These are phyloP conservation scores for Acanthosepion esculentum DNA, from an alignment of 2,888 invertebrate genomes.

Conservation along the genomic window DNA sequence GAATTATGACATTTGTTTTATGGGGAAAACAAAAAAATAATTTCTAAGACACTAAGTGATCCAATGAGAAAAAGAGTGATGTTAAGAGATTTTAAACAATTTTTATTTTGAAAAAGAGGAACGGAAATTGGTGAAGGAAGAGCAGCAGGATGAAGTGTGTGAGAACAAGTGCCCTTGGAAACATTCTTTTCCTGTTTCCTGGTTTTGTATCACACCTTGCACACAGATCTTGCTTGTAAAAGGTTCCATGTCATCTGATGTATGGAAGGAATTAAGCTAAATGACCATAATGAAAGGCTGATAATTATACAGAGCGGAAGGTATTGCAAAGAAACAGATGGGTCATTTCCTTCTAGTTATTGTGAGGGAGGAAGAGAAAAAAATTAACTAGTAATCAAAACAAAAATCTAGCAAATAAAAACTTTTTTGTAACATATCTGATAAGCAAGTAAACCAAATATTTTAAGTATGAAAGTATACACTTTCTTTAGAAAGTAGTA, in stretches of 20 bases:
- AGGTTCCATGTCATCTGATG: background rate
- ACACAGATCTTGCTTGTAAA: constrained; percentile 33
- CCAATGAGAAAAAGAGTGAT: background rate
- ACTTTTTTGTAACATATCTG: background rate
- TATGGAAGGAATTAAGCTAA: background rate
- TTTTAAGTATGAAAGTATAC: background rate
- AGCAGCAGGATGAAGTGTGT: background rate
- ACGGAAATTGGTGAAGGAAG: background rate
- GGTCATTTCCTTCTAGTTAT: constrained; percentile 22
- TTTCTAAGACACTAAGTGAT: background rate
- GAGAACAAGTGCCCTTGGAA: background rate
- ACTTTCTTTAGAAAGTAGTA: background rate
- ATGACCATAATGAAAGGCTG: background rate
- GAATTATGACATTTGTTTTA: background rate
- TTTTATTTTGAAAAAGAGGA: background rate
- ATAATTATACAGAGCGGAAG: background rate
- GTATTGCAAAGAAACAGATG: constrained; percentile 8
- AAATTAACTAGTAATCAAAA: background rate
- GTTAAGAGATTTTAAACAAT: background rate
- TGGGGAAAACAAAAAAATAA: background rate
- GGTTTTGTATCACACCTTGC: constrained; percentile 33
- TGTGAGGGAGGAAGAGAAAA: background rate
- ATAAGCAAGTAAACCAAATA: background rate
- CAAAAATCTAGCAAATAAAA: background rate
- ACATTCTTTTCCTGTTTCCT: constrained; percentile 21